Base-by-base conservation (phyloP, 2,888 invertebrate species). In the Philereme transversata region DNA sequence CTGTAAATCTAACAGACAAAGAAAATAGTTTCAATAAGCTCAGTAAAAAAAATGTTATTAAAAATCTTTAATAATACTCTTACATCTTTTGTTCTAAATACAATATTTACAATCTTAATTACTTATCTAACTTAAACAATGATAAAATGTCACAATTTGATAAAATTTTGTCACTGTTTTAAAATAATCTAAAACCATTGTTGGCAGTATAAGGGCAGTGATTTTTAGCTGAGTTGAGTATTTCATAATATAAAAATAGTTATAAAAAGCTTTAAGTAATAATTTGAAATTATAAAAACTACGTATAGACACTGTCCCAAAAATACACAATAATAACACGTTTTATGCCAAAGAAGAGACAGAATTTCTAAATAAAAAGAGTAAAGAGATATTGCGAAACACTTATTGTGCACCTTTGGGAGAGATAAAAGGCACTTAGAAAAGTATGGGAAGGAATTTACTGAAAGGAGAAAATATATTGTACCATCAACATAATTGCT, bases 101-200 rank as follows among this genome's bases (percentile, higher is more conserved):
- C 88, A 90, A 87, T 92, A 92, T 92, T 90, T 92, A 92, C 91
- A 92, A 86, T 77, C 86, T 89, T 89, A 88, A 69, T 81, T 78
- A 78, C 73, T 69, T 71, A 72, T 68, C 55, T 73, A 76, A 78
- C 65, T 79, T 75, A 57, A 75, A 73, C 79, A 81, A 83, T 61
- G 76, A 78, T 40, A 8, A 81, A 78, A 82, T 80, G 82, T 86
- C 83, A 81, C 81, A 77, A 68, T 75, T 76, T 71, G 68, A 72
- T 68, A 65, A 73, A 61, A 57, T 55, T 67, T 71, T 76, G 74
- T 77, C 74, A 67, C 68, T 70, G 67, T 73, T 69, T 22, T 69
- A 64, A 68, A 73, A 57, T 57, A 54, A 51, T 64, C 54, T 64
- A 64, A 56, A 64, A 67, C 66, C 65, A 59, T 62, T 58, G 63